Evolutionary conservation across 2,888 invertebrate genomes (phyloP), one percentile per base, ranked within the genome.

Genomic region (Sinelater perroti): DNA sequence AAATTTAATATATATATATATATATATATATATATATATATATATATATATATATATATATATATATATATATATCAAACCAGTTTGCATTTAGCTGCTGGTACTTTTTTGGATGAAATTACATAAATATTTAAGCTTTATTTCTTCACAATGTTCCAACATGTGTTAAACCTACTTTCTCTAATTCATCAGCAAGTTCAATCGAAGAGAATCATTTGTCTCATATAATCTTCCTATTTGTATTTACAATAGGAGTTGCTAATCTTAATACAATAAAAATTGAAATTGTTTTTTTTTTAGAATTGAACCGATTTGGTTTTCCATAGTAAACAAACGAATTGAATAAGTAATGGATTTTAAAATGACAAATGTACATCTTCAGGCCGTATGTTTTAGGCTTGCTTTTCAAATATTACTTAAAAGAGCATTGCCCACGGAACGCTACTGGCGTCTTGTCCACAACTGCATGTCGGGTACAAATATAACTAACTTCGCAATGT

Each of bases 41-140:
- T n/a, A n/a, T n/a, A n/a, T n/a, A n/a, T n/a, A n/a, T n/a, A n/a
- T n/a, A n/a, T n/a, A n/a, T n/a, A n/a, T n/a, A n/a, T n/a, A n/a
- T n/a, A n/a, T n/a, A n/a, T n/a, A n/a, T n/a, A n/a, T n/a, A n/a
- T n/a, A n/a, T n/a, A 3, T 65, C 64, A 56, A 67, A 70, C 3
- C 63, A 11, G 16, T 63, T 53, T 14, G 60, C 44, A 11, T 33
- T 36, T 13, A 51, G 52, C 26, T 30, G 20, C 33, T 47, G 33
- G 3, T 44, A 3, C 20, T 53, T 47, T 56, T 20, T 56, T 35
- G 2, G 51, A 21, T 21, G 33, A 21, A 52, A 70, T 68, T 36
- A 62, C 60, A 26, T 6, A 17, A 67, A 67, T 31, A 70, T 62
- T 33, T 67, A 56, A 17, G 33, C 36, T 55, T 66, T 67, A 21